These are phyloP conservation scores for Erinaceus europaeus DNA, from an alignment of 2,113 vertebrate species.

Conservation along the genomic window DNA sequence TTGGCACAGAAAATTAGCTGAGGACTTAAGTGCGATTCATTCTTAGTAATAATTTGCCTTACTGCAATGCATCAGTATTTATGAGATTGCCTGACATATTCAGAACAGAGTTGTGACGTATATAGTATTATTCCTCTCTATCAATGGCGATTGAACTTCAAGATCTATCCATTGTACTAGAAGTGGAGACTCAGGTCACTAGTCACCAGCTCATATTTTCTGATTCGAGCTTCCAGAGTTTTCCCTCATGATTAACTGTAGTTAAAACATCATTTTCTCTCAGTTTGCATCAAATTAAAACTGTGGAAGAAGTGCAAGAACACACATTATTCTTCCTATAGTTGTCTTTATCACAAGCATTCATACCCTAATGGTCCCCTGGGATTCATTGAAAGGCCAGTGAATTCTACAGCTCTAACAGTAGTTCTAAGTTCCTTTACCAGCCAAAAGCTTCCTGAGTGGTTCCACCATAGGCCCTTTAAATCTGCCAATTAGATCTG, in stretches of 20 bases:
- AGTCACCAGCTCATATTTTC: not conserved
- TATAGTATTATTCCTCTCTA: not conserved
- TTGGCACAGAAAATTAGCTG: not conserved
- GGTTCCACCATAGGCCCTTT: no score
- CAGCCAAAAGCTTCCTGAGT: no score
- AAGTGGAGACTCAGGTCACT: not conserved
- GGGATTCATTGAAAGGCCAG: no score
- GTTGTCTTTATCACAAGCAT: not conserved
- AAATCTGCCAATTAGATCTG: no score
- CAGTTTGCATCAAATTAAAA: not conserved
- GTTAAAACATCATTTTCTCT: not conserved
- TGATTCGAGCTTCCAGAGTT: not conserved
- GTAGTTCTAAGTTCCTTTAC: no score
- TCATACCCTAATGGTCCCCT: no score
- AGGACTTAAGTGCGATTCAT: not conserved
- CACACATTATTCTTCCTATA: not conserved
- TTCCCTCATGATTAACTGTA: not conserved
- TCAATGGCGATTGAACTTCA: not conserved
- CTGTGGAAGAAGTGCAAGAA: not conserved
- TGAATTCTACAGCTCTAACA: no score
- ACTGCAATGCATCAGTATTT: not conserved
- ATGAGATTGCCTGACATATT: not conserved
- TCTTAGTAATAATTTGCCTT: not conserved
- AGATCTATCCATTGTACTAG: not conserved
- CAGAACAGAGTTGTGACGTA: not conserved